phyloP scores from a whole-genome alignment of 2,797 vertebrate genomes.

The Poecile montanus region DNA sequence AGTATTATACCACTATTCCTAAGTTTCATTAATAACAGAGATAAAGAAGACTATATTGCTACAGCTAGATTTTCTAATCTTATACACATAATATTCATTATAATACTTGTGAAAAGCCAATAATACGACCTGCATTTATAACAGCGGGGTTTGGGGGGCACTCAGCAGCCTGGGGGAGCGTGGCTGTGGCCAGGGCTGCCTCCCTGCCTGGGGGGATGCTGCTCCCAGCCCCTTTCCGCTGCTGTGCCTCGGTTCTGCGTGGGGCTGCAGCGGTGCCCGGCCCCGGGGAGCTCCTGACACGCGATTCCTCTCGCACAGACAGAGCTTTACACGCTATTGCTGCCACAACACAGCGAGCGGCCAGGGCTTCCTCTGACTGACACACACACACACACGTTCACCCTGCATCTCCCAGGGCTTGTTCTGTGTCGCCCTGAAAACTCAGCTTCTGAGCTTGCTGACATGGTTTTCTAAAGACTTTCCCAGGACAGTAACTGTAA shows the following conservation, averaged over 20 bases:
- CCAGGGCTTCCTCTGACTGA: not conserved
- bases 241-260: not conserved
- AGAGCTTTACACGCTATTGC: conserved; percentile 66
- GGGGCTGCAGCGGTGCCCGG: not conserved
- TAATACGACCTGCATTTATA: too few relatives aligned
- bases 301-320: conserved; percentile 39
- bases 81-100: too few relatives aligned
- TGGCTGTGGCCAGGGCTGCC: not conserved
- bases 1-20: too few relatives aligned
- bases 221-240: not conserved
- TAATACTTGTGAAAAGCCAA: too few relatives aligned
- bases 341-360: conserved; percentile 60
- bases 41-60: too few relatives aligned
- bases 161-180: accelerated
- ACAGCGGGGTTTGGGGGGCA: too few relatives aligned
- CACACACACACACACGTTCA: not conserved
- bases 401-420: not conserved
- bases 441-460: too few relatives aligned
- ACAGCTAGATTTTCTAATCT: too few relatives aligned
- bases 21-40: too few relatives aligned
- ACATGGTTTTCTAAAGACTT: too few relatives aligned
- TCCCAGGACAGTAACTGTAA: too few relatives aligned
- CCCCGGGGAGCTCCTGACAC: conserved; percentile 68
- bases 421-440: too few relatives aligned
- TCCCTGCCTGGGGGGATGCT: not conserved